Base-by-base conservation (phyloP, 2,888 invertebrate species). In the Amphipoea lucens region DNA sequence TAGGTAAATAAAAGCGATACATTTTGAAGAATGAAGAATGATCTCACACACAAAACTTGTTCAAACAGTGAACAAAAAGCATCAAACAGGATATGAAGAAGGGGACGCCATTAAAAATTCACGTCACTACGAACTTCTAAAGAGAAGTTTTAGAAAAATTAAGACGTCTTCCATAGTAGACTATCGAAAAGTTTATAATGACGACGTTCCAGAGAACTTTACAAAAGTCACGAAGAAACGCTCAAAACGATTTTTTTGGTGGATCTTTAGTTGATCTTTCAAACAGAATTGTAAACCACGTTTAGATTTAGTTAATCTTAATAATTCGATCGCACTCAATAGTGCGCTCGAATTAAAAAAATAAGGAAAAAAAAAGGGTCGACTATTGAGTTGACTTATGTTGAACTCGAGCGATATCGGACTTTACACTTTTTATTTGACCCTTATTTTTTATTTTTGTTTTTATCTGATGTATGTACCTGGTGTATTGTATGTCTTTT, bases 131-230 rank as follows among this genome's bases (percentile, higher is more conserved):
- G 45, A 84, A 69, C 74, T 73, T 74, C 14, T 17, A 84, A 72
- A 72, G 71, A 63, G 51, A 57, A 66, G 63, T 76, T 75, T 75
- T 54, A 60, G 20, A 75, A 81, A 77, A 85, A 85, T 75, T 60
- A 73, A 81, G 40, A 71, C 57, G 29, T 51, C 62, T 65, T 71
- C 54, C 14, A 65, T 63, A 74, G 74, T 75, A 51, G 73, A 81
- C 71, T 84, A 85, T 85, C 51, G 76, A 75, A 79, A 80, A 87
- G 72, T 85, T 87, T 85, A 75, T 87, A 85, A 85, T 87, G 87
- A 87, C 72, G 36, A 4, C 12, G 71, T 23, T 67, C 29, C 23
- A 23, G 66, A 63, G 40, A 65, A 70, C 20, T 42, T 54, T n/a
- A 81, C 51, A 42, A 81, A 73, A 85, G 74, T 77, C 87, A 75